A percentile compares a stretch with the other conserved stretches of the same genome.
These are phyloP conservation scores for Cisticola juncidis DNA, from an alignment of 2,113 vertebrate species.

Conservation along the genomic window DNA sequence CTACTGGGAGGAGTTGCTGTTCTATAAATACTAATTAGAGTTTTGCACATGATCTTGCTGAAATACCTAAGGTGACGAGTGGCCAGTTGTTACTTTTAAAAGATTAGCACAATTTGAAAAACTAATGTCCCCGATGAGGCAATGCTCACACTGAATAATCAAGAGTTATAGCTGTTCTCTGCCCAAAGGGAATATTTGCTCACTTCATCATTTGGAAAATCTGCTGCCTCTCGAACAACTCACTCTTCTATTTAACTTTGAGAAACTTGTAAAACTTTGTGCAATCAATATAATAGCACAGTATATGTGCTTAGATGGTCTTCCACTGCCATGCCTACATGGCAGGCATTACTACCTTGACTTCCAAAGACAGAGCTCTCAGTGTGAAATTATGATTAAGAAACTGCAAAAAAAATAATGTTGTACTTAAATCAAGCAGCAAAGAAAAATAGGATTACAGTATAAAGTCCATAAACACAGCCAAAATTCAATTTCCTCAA, in stretches of 20 bases:
- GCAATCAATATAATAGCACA: not conserved
- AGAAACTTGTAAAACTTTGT: conserved; percentile 61
- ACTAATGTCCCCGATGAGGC: conserved; percentile 70
- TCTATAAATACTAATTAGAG: conserved; percentile 75
- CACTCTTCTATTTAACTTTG: conserved; percentile 67
- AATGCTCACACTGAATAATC: conserved; percentile 71
- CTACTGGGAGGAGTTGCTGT: conserved; percentile 60
- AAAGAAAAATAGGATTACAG: not conserved
- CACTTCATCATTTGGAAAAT: conserved; percentile 73
- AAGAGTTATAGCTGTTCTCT: conserved; percentile 66
- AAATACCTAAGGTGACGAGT: conserved; percentile 73
- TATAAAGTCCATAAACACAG: not conserved
- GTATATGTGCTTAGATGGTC: not conserved
- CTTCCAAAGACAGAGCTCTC: not conserved
- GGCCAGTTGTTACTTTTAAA: conserved; percentile 75
- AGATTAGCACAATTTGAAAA: conserved; percentile 73
- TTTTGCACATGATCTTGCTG: conserved; percentile 68
- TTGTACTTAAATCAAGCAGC: not conserved
- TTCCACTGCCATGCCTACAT: not conserved
- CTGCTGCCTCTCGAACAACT: conserved; percentile 60
- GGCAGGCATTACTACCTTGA: not conserved
- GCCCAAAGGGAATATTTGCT: conserved; percentile 68
- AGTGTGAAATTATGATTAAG: not conserved
- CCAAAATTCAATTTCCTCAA: not conserved
- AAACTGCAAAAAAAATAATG: not conserved